Base-by-base conservation (phyloP, 2,888 invertebrate species). In the Sinotaia quadrata region DNA sequence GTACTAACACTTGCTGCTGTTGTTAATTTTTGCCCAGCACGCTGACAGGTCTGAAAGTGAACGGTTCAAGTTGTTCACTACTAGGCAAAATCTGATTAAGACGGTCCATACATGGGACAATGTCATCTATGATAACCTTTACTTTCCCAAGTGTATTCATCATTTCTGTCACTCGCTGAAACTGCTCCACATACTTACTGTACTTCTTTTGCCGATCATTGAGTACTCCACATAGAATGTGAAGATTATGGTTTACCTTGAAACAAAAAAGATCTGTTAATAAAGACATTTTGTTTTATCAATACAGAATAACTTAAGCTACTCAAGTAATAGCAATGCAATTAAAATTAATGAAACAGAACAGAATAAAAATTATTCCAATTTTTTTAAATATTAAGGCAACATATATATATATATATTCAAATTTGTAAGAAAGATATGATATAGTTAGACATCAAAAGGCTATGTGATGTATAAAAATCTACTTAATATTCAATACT, bases 131-230 rank as follows among this genome's bases (percentile, higher is more conserved):
- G 67, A 94, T 89, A 67, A 93, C 92, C 86, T 95, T 94, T 83
- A 96, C 95, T 33, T 94, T 91, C 44, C 93, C 93, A 65, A 97
- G 88, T 83, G 95, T 94, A 80, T 94, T 93, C 0, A 94, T 93
- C 18, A 97, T 91, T 74, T 95, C 94, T 58, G 93, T 92, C 0
- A 95, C 93, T 80, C 94, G 92, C 41, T 93, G 92, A 71, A 97
- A 91, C 61, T 95, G 92, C 82, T 97, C 97, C 0, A 95, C 94
- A 88, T 95, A 93, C 8, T 94, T 93, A 1, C 94, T 93, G 88
- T 94, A 96, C 27, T 91, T 92, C 78, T 94, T 93, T 87, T 97
- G 96, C 79, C 93, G 91, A 62, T 97, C 96, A 1, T 92, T 92
- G 81, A 94, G 91, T 2, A 91, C 87, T 7, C 91, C 90, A 79